A percentile compares a stretch with the other conserved stretches of the same genome.
Conservation (phyloP, 2,797 vertebrate species). For the Synaphobranchus kaupii region DNA sequence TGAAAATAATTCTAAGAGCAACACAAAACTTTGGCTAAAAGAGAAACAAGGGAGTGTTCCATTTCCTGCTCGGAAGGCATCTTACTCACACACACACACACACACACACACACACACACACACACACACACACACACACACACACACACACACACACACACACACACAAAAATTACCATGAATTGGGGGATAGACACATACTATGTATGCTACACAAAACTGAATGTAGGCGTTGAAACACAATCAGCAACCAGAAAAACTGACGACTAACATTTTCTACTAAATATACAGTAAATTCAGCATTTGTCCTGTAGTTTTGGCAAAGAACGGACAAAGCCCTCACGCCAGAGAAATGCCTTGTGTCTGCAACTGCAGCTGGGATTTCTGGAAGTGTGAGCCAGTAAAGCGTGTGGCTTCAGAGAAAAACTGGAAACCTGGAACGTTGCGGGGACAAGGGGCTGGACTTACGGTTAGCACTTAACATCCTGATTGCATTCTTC, state of each 20-base stretch:
- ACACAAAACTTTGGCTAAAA: background rate
- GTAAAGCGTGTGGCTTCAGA: background rate
- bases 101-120: slow-evolving; percentile 40
- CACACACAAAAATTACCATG: slow-evolving; percentile 11
- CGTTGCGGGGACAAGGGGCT: background rate
- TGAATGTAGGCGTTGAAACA: background rate
- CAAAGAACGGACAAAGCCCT: background rate
- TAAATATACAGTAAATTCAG: background rate
- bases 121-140: slow-evolving; percentile 38
- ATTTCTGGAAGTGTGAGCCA: background rate
- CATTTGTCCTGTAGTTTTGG: background rate
- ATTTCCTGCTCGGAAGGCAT: slow-evolving; percentile 23
- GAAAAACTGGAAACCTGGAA: background rate
- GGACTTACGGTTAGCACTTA: background rate
- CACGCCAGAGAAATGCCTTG: background rate
- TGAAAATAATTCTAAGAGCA: background rate
- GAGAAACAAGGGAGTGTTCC: slow-evolving; percentile 15
- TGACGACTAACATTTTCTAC: background rate
- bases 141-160: slow-evolving; percentile 31
- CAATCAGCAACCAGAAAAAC: background rate
- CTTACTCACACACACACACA: slow-evolving; percentile 22
- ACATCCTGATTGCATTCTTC: background rate
- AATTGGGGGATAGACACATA: too few species aligned
- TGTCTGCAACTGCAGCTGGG: background rate
- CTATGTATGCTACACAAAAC: too few species aligned